Conservation (phyloP, 2,888 invertebrate genomes). For the Acrobasis consociella region DNA sequence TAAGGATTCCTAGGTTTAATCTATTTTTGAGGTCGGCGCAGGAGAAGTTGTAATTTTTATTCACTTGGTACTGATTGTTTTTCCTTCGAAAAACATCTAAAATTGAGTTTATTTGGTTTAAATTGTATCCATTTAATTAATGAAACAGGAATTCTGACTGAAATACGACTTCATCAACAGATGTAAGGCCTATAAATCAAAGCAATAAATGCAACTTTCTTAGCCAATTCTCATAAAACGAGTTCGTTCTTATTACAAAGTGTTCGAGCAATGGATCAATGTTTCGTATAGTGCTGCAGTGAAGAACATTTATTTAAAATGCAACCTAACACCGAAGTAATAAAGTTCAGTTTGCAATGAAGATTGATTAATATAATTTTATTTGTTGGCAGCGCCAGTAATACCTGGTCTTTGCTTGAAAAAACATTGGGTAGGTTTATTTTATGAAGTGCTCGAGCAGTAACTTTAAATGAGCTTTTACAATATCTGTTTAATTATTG, state of each 20-base stretch:
- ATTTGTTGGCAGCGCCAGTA: neutral
- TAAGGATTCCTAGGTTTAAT: no score
- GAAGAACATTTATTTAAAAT: neutral
- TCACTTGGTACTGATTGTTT: no score
- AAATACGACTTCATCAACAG: neutral
- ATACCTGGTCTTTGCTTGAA: slow-evolving; percentile 1
- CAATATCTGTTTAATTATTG: no score
- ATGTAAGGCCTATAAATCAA: neutral
- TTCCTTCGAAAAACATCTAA: no score
- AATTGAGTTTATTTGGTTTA: no score
- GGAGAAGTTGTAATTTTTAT: no score
- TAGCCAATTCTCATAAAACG: slow-evolving; percentile 3
- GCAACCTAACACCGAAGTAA: neutral
- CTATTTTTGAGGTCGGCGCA: no score
- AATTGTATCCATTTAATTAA: neutral
- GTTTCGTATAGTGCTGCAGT: slow-evolving; percentile 1
- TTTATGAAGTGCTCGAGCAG: neutral
- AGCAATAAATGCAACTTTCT: slow-evolving; percentile 8
- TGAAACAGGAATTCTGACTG: neutral
- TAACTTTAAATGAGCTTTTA: no score
- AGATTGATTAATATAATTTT: neutral
- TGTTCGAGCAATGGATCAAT: slow-evolving; percentile 4
- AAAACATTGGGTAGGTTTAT: slow-evolving; percentile 9
- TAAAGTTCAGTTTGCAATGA: slow-evolving; percentile 3
- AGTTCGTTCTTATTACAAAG: neutral